Percentiles rank a stretch among this genome's conserved stretches.
Conservation (phyloP, 2,888 invertebrate species). For the Rhagonycha fulva region DNA sequence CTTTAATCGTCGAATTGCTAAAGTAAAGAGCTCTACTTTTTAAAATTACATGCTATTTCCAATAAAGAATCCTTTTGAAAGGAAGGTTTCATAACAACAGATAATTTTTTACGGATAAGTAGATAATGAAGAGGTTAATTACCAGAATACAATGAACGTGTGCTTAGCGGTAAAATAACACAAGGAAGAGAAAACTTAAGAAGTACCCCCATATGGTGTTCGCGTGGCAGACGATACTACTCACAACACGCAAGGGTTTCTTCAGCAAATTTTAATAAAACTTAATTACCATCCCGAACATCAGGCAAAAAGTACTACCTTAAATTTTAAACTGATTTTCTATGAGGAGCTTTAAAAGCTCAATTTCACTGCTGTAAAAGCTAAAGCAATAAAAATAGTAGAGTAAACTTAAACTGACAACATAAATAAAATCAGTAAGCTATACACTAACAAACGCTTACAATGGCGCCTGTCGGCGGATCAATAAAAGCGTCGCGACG, state of each 20-base stretch:
- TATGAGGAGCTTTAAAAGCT: neutral
- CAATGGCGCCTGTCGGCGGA: constrained; percentile 48
- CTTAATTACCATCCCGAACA: constrained; percentile 16
- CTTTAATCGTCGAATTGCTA: neutral
- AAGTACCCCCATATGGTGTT: constrained; percentile 32
- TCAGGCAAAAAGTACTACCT: neutral
- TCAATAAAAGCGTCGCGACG: constrained; percentile 49
- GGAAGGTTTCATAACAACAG: neutral
- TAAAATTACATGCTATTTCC: neutral
- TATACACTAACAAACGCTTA: constrained; percentile 5
- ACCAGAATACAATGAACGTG: constrained; percentile 34
- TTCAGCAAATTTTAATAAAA: constrained; percentile 9
- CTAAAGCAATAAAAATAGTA: neutral
- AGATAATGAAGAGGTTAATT: constrained; percentile 31
- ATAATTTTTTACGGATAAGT: constrained; percentile 24
- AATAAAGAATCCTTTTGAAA: neutral
- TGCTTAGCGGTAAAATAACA: constrained; percentile 30
- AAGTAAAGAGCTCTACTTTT: neutral
- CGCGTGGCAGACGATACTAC: constrained; percentile 28
- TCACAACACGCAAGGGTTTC: constrained; percentile 22
- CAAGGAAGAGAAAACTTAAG: constrained; percentile 19
- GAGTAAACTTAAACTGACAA: neutral
- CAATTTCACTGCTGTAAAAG: neutral
- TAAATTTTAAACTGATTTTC: neutral
- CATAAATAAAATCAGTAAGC: neutral